Conservation (phyloP, 2,113 vertebrate genomes). For the Engystomops pustulosus region DNA sequence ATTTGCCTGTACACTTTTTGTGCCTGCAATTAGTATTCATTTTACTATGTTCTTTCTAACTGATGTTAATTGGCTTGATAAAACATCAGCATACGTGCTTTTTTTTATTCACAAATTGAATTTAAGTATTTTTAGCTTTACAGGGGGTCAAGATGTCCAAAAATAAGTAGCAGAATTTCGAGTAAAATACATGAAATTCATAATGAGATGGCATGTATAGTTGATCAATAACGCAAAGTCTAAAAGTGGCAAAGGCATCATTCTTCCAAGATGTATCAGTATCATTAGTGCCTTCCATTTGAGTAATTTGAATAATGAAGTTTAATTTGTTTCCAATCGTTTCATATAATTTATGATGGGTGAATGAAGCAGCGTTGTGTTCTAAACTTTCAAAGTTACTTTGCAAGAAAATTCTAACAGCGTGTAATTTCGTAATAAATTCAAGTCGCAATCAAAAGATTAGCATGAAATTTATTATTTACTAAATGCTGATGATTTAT, state of each 20-base stretch:
- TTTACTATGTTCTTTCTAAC: constrained; percentile 49
- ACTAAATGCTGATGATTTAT: not conserved
- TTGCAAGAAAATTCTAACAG: constrained; percentile 29
- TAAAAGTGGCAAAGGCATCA: constrained; percentile 37
- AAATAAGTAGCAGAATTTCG: constrained; percentile 22
- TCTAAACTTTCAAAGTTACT: constrained; percentile 53
- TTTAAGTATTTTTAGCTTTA: not conserved
- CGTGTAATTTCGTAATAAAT: constrained; percentile 18
- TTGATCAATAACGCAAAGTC: constrained; percentile 4
- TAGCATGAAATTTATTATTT: constrained; percentile 29
- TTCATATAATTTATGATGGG: constrained; percentile 51
- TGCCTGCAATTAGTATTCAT: constrained; percentile 56
- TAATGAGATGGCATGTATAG: constrained; percentile 20
- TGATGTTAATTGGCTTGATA: constrained; percentile 55
- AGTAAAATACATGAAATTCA: constrained; percentile 19
- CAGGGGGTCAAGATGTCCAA: constrained; percentile 38
- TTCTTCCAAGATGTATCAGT: constrained; percentile 50
- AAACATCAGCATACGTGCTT: constrained; percentile 44
- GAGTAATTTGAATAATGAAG: constrained; percentile 58
- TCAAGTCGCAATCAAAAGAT: constrained; percentile 19
- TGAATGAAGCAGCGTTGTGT: constrained; percentile 34
- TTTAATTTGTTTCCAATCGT: constrained; percentile 54
- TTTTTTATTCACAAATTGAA: constrained; percentile 40
- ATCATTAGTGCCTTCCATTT: constrained; percentile 51
- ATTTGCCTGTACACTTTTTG: constrained; percentile 55